Base-by-base conservation (phyloP, 2,113 vertebrate species). In the Tenebrosternarchus preto region DNA sequence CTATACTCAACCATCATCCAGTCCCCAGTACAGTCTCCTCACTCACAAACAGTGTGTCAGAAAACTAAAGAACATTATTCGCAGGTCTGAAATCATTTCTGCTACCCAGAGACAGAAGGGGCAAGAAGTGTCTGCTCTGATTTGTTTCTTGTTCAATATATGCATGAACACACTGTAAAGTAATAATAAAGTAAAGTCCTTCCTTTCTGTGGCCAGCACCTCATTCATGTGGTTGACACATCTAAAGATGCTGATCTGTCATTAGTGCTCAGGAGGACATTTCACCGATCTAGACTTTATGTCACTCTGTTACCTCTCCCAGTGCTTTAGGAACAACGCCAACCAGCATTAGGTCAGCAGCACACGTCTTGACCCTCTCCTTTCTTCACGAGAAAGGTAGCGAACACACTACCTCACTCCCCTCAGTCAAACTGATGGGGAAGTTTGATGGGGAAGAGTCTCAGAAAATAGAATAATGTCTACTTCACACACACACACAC, bases 391-490 rank as follows among this genome's bases (percentile, higher is more conserved):
- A 46, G 57, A 24, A 29, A 36, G 43, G 16, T 43, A 2, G 33
- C 78, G 78, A 80, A 74, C 74, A 56, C 25, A 4, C 63, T 57
- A 56, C 60, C 27, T 53, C 20, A 12, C 69, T 46, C 59, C 36
- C 74, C 60, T 17, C 75, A 27, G 24, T 31, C 74, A 77, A 74
- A 84, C 27, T 57, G 31, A 66, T 73, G 59, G 22, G 25, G 43
- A 74, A n/a, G 67, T 73, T 73, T 29, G 6, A 73, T 77, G 68
- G 68, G 77, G 73, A 73, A 4, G 50, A 69, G 76, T 57, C 50
- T 63, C 22, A 19, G 39, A n/a, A 76, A 63, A 75, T 22, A 76
- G 46, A 60, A 22, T 55, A 70, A 63, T 46, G 8, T 70, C 43
- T 9, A 74, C 22, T 33, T 46, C 8, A 57, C 43, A 24, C 43